These are phyloP conservation scores for Deilephila porcellus DNA, from an alignment of 2,888 invertebrate genomes.

Conservation along the genomic window DNA sequence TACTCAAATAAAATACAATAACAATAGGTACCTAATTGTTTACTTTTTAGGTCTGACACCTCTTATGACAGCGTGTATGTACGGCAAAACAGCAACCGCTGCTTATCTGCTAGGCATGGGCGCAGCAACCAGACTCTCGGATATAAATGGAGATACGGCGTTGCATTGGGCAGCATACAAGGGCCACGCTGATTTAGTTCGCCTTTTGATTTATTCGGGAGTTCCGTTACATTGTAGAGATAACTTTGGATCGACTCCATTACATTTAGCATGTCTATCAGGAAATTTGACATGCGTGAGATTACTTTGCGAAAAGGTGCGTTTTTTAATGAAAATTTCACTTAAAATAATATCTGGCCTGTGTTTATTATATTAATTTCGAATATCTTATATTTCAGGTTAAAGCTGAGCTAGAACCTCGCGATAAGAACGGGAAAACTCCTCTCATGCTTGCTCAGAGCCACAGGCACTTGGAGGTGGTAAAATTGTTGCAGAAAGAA, in stretches of 20 bases:
- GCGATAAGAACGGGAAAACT: slow-evolving; percentile 96
- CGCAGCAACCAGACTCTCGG: slow-evolving; percentile 92
- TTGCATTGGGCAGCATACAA: slow-evolving; percentile 98
- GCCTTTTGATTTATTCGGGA: slow-evolving; percentile 95
- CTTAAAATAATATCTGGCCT: background rate
- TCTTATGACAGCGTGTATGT: slow-evolving; percentile 96
- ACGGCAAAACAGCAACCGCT: slow-evolving; percentile 95
- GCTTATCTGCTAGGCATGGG: slow-evolving; percentile 96
- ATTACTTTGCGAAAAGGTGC: slow-evolving; percentile 93
- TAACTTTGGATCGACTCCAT: slow-evolving; percentile 95
- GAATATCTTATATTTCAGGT: slow-evolving; percentile 81
- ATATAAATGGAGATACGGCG: slow-evolving; percentile 96
- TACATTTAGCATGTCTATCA: slow-evolving; percentile 95
- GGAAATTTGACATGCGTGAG: slow-evolving; percentile 95
- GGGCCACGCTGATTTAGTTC: slow-evolving; percentile 94
- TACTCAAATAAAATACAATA: too few species aligned
- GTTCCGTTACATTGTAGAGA: slow-evolving; percentile 95
- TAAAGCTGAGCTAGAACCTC: slow-evolving; percentile 93
- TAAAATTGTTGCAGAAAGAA: slow-evolving; percentile 91
- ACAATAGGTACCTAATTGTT: background rate
- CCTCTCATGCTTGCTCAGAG: slow-evolving; percentile 95
- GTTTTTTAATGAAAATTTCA: background rate
- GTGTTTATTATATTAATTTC: background rate
- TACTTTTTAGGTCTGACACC: slow-evolving; percentile 88
- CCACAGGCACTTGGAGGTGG: slow-evolving; percentile 93